phyloP scores from a whole-genome alignment of 2,797 vertebrate genomes.

The Thaleichthys pacificus region DNA sequence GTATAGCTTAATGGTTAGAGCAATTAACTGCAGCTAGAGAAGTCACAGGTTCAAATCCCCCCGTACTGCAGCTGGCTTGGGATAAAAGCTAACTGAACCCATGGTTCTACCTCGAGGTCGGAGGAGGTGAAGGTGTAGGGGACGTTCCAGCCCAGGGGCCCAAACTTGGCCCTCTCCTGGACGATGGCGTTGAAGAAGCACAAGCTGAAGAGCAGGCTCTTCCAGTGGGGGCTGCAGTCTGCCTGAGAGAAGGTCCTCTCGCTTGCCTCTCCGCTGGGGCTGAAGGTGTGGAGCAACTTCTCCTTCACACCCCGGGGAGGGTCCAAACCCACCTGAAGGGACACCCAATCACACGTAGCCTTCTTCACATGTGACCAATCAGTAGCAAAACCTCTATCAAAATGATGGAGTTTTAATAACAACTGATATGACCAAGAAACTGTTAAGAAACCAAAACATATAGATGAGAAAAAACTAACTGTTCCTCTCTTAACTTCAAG shows the following conservation, averaged over 20 bases:
- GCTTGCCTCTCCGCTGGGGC: slow-evolving; percentile 52
- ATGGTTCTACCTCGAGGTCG: slow-evolving; percentile 60
- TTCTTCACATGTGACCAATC: neutral
- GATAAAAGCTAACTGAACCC: neutral
- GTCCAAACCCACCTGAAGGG: neutral
- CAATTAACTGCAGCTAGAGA: too few relatives aligned
- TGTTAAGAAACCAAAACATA: too few relatives aligned
- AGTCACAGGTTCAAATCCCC: too few relatives aligned
- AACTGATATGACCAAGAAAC: too few relatives aligned
- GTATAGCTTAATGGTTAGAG: too few relatives aligned
- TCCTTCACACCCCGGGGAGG: slow-evolving; percentile 58
- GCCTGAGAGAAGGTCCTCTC: slow-evolving; percentile 51
- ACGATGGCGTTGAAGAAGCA: slow-evolving; percentile 56
- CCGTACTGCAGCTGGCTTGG: neutral
- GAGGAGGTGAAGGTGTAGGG: slow-evolving; percentile 61
- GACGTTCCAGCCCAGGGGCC: slow-evolving; percentile 67
- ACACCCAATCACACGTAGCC: too few relatives aligned
- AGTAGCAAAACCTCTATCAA: too few relatives aligned
- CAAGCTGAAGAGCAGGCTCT: slow-evolving; percentile 63
- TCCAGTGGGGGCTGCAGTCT: slow-evolving; percentile 56
- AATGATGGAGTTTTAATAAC: too few relatives aligned
- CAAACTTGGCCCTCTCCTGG: slow-evolving; percentile 65
- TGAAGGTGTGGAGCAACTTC: slow-evolving; percentile 64
- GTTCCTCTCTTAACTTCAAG: neutral
- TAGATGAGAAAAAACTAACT: neutral